phyloP scores from a whole-genome alignment of 2,113 vertebrate genomes.

The Ciconia boyciana region DNA sequence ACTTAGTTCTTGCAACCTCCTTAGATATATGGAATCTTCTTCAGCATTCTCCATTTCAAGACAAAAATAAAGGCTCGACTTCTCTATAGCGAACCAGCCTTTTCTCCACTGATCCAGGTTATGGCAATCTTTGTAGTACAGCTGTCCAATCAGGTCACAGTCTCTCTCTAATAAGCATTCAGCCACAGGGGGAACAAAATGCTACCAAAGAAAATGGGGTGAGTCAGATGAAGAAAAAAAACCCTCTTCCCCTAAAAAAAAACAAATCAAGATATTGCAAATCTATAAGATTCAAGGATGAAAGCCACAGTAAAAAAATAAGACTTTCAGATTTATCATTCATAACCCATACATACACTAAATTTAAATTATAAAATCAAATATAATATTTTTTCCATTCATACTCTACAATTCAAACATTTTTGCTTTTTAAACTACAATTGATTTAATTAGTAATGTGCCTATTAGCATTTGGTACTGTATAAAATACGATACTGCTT shows the following conservation, averaged over 20 bases:
- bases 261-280: neutral
- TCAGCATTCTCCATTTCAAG: constrained; percentile 73
- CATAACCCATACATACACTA: neutral
- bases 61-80: constrained; percentile 83
- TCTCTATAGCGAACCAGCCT: constrained; percentile 91
- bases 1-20: constrained; percentile 94
- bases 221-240: constrained; percentile 27
- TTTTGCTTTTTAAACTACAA: neutral
- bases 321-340: neutral
- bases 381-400: neutral
- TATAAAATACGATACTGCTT: neutral
- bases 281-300: neutral
- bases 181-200: constrained; percentile 82
- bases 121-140: constrained; percentile 92
- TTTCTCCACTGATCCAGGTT: constrained; percentile 89
- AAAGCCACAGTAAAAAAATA: neutral
- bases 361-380: neutral
- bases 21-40: constrained; percentile 84
- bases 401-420: neutral
- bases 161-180: constrained; percentile 80
- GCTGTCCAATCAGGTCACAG: constrained; percentile 86
- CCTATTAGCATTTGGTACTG: neutral
- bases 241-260: neutral
- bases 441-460: neutral
- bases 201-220: constrained; percentile 76